Percentiles rank a stretch among this genome's conserved stretches.
Evolutionary conservation across 2,888 invertebrate genomes (phyloP).

Genomic region (Osmoderma eremita): DNA sequence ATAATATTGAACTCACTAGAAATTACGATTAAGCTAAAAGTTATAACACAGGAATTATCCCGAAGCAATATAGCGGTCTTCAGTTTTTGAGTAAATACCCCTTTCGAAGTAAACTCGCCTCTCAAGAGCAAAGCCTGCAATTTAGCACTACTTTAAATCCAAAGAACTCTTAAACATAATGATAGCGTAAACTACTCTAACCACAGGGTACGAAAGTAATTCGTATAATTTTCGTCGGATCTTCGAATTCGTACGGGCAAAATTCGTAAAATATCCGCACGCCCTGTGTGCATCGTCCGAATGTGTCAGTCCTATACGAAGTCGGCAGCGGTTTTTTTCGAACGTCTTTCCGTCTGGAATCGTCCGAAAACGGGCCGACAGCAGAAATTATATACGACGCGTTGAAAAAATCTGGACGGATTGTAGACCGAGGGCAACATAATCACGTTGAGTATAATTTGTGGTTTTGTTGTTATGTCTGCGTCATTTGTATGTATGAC

Average conservation of each 20-base stretch:
- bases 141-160: slow-evolving; percentile 28
- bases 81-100: too few relatives aligned
- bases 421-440: slow-evolving; percentile 27
- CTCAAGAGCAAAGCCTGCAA: slow-evolving; percentile 11
- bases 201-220: slow-evolving; percentile 25
- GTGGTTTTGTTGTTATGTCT: slow-evolving; percentile 32
- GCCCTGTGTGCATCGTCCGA: slow-evolving; percentile 18
- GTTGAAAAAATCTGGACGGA: slow-evolving; percentile 27
- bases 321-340: slow-evolving; percentile 7
- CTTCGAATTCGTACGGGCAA: slow-evolving; percentile 23
- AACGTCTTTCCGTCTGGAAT: slow-evolving; percentile 18
- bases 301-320: slow-evolving; percentile 32
- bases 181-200: slow-evolving; percentile 29
- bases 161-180: slow-evolving; percentile 34
- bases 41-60: too few relatives aligned
- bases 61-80: neutral
- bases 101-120: neutral
- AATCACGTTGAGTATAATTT: slow-evolving; percentile 24
- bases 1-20: too few relatives aligned
- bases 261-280: slow-evolving; percentile 32
- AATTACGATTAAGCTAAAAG: too few relatives aligned
- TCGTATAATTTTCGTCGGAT: slow-evolving; percentile 31
- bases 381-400: slow-evolving; percentile 29
- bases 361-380: slow-evolving; percentile 31
- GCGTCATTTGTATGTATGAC: slow-evolving; percentile 24